A percentile compares a stretch with the other conserved stretches of the same genome.
phyloP scores from a whole-genome alignment of 2,888 invertebrate genomes.

The Tribolium freemani region DNA sequence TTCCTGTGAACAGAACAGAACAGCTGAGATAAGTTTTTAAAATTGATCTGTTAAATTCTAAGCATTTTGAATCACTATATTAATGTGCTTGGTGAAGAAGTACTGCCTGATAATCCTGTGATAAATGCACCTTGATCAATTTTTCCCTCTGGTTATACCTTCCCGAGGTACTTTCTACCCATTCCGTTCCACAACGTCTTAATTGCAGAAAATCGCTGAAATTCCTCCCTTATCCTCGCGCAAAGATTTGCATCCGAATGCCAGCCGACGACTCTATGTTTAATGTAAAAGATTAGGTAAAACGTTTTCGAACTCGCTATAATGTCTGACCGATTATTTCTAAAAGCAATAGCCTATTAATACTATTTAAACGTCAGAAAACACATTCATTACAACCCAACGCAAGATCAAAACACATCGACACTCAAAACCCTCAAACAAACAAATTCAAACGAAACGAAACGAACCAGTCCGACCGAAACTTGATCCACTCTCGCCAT shows the following conservation, averaged over 20 bases:
- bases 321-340: constrained; percentile 64
- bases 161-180: not conserved
- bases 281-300: constrained; percentile 66
- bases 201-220: constrained; percentile 18
- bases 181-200: constrained; percentile 2
- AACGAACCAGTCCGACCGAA: not conserved
- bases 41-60: no score
- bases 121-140: no score
- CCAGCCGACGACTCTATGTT: constrained; percentile 55
- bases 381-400: constrained; percentile 55
- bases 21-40: no score
- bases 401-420: constrained; percentile 16
- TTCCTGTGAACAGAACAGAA: no score
- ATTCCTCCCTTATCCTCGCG: constrained; percentile 23
- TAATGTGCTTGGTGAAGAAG: not conserved
- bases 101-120: no score
- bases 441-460: not conserved
- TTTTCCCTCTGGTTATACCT: not conserved
- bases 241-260: constrained; percentile 50
- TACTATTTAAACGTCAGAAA: constrained; percentile 63
- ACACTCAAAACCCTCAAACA: not conserved
- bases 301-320: constrained; percentile 63
- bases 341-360: constrained; percentile 68
- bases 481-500: constrained; percentile 28
- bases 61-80: not conserved